These are phyloP conservation scores for Tylochromis polylepis DNA, from an alignment of 2,113 vertebrate species.

Conservation along the genomic window DNA sequence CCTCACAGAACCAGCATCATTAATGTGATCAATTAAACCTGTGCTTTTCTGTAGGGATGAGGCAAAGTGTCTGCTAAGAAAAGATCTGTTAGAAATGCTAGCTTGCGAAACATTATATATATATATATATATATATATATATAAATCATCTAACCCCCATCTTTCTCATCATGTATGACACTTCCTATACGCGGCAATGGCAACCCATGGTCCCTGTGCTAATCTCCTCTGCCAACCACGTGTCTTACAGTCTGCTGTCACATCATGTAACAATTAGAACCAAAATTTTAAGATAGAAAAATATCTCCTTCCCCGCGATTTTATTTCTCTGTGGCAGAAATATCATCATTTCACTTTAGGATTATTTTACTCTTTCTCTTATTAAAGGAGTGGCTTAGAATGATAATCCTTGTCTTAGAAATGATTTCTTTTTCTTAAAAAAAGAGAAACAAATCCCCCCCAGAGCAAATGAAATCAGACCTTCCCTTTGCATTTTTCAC, in stretches of 20 bases:
- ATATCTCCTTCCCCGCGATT: background rate
- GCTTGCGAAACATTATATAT: background rate
- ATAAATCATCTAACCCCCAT: background rate
- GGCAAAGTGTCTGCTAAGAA: background rate
- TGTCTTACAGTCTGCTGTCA: background rate
- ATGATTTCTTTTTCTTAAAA: slow-evolving; percentile 6
- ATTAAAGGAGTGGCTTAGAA: slow-evolving; percentile 26
- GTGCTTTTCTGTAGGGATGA: background rate
- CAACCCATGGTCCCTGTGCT: background rate
- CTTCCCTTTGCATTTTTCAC: slow-evolving; percentile 5
- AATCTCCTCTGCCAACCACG: background rate
- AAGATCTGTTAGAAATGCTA: background rate
- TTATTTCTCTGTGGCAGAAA: background rate
- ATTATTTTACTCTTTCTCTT: slow-evolving; percentile 12
- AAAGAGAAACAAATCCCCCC: background rate
- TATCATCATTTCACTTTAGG: background rate
- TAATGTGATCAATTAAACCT: slow-evolving; percentile 31
- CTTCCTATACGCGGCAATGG: background rate
- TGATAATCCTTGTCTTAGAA: slow-evolving; percentile 40
- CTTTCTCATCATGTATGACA: background rate
- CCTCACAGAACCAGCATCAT: background rate
- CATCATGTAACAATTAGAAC: background rate
- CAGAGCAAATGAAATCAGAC: background rate
- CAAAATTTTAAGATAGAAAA: background rate
- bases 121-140: background rate